Conservation (phyloP, 2,888 invertebrate species). For the Eucera pruinosa region DNA sequence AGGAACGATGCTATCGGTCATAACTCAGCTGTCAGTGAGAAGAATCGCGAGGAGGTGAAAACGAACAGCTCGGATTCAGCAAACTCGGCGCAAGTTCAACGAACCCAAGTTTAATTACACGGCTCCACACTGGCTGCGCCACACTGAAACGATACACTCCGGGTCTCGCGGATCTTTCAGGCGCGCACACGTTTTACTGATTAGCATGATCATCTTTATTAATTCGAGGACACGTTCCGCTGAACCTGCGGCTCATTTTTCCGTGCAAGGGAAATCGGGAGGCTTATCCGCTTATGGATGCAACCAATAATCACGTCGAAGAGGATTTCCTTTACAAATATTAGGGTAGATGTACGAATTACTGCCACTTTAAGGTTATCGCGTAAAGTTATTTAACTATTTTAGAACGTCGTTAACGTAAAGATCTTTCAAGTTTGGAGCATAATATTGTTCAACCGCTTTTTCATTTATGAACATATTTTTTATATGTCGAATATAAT, state of each 20-base stretch:
- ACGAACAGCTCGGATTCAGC: conserved; percentile 44
- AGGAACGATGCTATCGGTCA: conserved; percentile 18
- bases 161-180: conserved; percentile 49
- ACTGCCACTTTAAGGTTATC: too few species aligned
- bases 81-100: conserved; percentile 48
- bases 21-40: conserved; percentile 25
- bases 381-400: too few species aligned
- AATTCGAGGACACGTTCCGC: conserved; percentile 55
- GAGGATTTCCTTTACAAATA: not conserved
- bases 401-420: too few species aligned
- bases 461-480: too few species aligned
- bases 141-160: conserved; percentile 53
- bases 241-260: conserved; percentile 22
- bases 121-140: conserved; percentile 41
- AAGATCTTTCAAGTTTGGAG: too few species aligned
- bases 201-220: conserved; percentile 60
- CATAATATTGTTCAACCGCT: too few species aligned
- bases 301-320: not conserved
- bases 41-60: conserved; percentile 37
- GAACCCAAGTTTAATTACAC: conserved; percentile 59
- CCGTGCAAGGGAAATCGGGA: not conserved
- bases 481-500: too few species aligned
- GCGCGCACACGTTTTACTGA: conserved; percentile 39
- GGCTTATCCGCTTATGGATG: too few species aligned
- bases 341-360: too few species aligned